These are phyloP conservation scores for Myiagra hebetior DNA, from an alignment of 2,113 vertebrate species.

Conservation along the genomic window DNA sequence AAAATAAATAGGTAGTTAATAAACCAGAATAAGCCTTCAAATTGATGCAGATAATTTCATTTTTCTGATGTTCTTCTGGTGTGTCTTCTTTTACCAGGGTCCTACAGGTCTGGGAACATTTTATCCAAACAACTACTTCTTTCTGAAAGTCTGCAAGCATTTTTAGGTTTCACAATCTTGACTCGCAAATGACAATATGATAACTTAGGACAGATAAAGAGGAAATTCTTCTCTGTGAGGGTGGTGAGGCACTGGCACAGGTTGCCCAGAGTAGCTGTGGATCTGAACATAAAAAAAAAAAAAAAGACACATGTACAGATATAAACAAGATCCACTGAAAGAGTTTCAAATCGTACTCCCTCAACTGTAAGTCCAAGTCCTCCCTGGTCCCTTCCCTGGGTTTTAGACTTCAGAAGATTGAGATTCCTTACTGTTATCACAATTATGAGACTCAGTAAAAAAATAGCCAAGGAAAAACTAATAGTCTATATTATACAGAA, in stretches of 20 bases:
- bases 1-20: neutral
- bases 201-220: neutral
- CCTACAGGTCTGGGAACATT: neutral
- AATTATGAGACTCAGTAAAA: neutral
- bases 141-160: neutral
- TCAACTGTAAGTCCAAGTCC: neutral
- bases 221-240: neutral
- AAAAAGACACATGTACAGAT: neutral
- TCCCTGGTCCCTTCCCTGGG: neutral
- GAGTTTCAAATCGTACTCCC: neutral
- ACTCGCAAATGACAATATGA: neutral
- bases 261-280: neutral
- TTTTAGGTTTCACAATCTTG: neutral
- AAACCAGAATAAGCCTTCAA: neutral
- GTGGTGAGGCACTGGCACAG: neutral
- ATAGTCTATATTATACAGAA: neutral
- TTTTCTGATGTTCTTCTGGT: neutral
- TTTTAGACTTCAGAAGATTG: neutral
- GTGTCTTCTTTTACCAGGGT: neutral
- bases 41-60: neutral
- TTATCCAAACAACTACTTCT: neutral
- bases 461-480: neutral
- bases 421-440: neutral
- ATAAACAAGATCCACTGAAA: neutral
- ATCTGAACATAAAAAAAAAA: neutral